Conservation (phyloP, 2,888 invertebrate genomes). For the Choreutis nemorana region DNA sequence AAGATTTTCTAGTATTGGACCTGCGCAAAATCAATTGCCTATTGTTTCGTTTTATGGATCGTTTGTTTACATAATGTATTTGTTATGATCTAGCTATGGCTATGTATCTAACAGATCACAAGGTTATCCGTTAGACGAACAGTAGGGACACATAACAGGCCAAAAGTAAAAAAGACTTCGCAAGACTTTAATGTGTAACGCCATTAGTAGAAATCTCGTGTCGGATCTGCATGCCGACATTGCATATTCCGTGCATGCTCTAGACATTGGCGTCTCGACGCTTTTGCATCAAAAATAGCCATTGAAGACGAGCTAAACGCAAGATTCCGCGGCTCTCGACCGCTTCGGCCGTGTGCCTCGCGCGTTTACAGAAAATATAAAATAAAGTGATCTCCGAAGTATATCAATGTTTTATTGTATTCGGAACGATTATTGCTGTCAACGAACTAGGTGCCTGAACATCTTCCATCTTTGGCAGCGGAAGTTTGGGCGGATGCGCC, state of each 20-base stretch:
- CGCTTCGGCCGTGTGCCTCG: constrained; percentile 35
- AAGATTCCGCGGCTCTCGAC: constrained; percentile 51
- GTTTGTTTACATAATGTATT: too few relatives aligned
- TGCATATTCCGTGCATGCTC: constrained; percentile 66
- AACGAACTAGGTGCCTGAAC: constrained; percentile 51
- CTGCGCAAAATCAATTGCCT: too few relatives aligned
- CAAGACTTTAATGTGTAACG: too few relatives aligned
- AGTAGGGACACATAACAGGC: too few relatives aligned
- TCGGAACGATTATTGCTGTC: constrained; percentile 35
- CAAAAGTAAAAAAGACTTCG: too few relatives aligned
- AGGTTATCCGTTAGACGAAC: too few relatives aligned
- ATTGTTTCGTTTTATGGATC: too few relatives aligned
- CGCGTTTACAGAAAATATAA: constrained; percentile 13
- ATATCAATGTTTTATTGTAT: constrained; percentile 16
- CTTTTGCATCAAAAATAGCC: constrained; percentile 66
- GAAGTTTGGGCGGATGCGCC: constrained; percentile 63
- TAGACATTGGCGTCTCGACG: constrained; percentile 63
- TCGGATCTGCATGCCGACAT: constrained; percentile 43
- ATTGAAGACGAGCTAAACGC: constrained; percentile 53
- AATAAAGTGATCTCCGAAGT: constrained; percentile 16
- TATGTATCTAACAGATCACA: too few relatives aligned
- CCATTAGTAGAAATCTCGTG: too few relatives aligned
- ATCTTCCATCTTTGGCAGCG: constrained; percentile 65
- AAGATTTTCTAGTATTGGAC: too few relatives aligned
- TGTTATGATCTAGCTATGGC: too few relatives aligned